Percentiles rank a stretch among this genome's conserved stretches.
phyloP scores from a whole-genome alignment of 2,797 vertebrate genomes.

The Lagocephalus sceleratus region DNA sequence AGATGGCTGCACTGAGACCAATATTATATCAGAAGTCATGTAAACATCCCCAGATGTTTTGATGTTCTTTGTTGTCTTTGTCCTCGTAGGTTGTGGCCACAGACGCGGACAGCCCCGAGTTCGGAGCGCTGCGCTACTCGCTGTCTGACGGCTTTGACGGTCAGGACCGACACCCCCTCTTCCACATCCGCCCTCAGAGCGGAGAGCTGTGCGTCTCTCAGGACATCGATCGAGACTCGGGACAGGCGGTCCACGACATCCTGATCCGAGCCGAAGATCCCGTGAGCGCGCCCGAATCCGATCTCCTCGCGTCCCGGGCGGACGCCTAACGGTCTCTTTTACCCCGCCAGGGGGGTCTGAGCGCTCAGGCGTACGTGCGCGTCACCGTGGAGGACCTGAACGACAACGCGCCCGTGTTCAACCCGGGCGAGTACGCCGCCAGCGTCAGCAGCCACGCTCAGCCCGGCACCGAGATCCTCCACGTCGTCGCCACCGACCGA shows the following conservation, averaged over 20 bases:
- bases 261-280: constrained; percentile 89
- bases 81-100: constrained; percentile 82
- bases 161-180: constrained; percentile 77
- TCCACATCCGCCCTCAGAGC: constrained; percentile 77
- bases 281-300: constrained; percentile 69
- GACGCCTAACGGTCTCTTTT: too few relatives aligned
- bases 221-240: constrained; percentile 86
- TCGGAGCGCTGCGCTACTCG: constrained; percentile 81
- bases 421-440: constrained; percentile 76
- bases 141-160: constrained; percentile 83
- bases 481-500: constrained; percentile 82
- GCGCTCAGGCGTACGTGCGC: constrained; percentile 87
- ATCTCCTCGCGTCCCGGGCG: too few relatives aligned
- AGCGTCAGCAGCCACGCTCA: constrained; percentile 84
- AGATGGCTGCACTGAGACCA: too few relatives aligned
- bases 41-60: too few relatives aligned
- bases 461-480: constrained; percentile 84
- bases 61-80: too few relatives aligned
- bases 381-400: constrained; percentile 90
- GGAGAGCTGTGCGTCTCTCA: constrained; percentile 85
- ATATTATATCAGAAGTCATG: too few relatives aligned
- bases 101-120: constrained; percentile 83
- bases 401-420: constrained; percentile 87
- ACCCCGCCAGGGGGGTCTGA: constrained; percentile 86
- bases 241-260: constrained; percentile 80